Base-by-base conservation (phyloP, 2,113 vertebrate species). In the Baryphthengus martii region DNA sequence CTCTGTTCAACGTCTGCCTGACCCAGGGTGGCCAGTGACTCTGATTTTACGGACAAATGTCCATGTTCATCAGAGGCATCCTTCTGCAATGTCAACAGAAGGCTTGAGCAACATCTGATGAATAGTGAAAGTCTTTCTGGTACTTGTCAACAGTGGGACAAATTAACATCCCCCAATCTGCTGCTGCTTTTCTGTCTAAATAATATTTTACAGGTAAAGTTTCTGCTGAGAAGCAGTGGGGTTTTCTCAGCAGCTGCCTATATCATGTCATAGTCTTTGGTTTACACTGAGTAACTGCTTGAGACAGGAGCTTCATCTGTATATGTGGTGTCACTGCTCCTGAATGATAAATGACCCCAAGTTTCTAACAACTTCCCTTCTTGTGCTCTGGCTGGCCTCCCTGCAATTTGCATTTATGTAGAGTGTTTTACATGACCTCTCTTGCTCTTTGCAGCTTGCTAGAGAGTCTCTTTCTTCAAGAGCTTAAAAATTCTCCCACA, bases 151-250 rank as follows among this genome's bases (percentile, higher is more conserved):
- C 83, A 93, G 70, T 21, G 68, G 45, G 85, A 88, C 71, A 95
- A 91, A 95, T 88, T 61, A 88, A 19, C 71, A 95, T 83, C 47
- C 53, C 67, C 35, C 18, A 29, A 21, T 20, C 45, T 80, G 42
- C 72, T 84, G 88, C 61, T 82, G 68, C 29, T 91, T 62, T 85
- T 80, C 75, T 83, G 71, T 66, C 91, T 86, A 88, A 91, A 88
- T 83, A n/a, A 58, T 77, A 66, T 90, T 67, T 78, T 93, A 71
- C 70, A 88, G 53, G 76, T 44, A 53, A 86, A 70, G 23, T 53
- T 81, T 96, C 85, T 88, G 55, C 73, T 91, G 85, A 72, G 89
- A 90, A 88, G 47, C 76, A 53, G 75, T 53, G 33, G 73, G 86
- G 44, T 56, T 90, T 93, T 75, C 77, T 85, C 86, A 78, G 40